Conservation (phyloP, 2,888 invertebrate genomes). For the Pandemis corylana region DNA sequence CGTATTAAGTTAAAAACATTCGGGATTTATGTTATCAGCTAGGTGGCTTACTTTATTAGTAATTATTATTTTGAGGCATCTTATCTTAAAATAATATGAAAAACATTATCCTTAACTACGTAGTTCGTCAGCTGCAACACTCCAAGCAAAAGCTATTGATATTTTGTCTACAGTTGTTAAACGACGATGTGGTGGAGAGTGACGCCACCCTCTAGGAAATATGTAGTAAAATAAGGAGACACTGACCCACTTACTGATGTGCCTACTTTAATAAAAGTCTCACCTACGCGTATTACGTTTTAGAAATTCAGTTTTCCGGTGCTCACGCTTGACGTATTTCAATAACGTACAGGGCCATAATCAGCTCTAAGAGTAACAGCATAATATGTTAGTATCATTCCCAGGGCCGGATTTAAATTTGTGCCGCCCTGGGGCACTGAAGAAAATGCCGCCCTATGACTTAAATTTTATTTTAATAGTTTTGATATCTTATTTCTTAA, state of each 20-base stretch:
- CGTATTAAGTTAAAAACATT: neutral
- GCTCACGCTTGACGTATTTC: neutral
- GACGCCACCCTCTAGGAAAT: neutral
- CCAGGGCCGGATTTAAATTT: no score
- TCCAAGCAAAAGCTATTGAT: neutral
- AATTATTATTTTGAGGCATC: neutral
- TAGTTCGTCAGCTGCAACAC: neutral
- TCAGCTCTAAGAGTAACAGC: neutral
- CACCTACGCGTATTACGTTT: neutral
- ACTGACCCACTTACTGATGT: slow-evolving; percentile 9
- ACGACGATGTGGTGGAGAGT: neutral
- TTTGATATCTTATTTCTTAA: no score
- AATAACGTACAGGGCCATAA: neutral
- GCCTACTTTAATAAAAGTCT: neutral
- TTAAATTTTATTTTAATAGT: no score
- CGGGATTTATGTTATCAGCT: slow-evolving; percentile 17
- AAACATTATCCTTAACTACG: neutral
- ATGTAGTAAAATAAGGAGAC: neutral
- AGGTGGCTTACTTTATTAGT: neutral
- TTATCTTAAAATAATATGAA: neutral
- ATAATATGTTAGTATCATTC: neutral
- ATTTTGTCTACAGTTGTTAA: neutral
- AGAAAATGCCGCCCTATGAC: no score
- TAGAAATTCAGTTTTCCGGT: neutral
- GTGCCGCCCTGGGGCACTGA: no score